A percentile compares a stretch with the other conserved stretches of the same genome.
These are phyloP conservation scores for Loris lydekkerianus DNA, from an alignment of 2,797 vertebrate species.

Conservation along the genomic window DNA sequence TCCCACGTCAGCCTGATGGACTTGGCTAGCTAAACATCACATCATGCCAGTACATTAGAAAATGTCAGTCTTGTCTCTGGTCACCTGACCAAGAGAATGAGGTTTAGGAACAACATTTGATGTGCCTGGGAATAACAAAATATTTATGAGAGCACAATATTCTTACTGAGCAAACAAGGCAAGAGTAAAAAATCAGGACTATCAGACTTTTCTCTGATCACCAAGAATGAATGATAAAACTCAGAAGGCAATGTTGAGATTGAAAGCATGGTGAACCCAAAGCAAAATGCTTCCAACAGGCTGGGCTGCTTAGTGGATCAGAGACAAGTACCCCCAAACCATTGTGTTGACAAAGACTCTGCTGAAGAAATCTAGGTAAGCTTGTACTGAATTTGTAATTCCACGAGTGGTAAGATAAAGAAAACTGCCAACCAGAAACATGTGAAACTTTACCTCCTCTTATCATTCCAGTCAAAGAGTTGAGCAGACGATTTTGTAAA, in stretches of 20 bases:
- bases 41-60: slow-evolving; percentile 63
- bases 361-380: background rate
- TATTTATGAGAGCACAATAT: slow-evolving; percentile 9
- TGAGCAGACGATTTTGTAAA: background rate
- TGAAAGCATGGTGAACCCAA: background rate
- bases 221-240: background rate
- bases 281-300: background rate
- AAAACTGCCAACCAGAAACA: background rate
- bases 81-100: slow-evolving; percentile 38
- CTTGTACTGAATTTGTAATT: background rate
- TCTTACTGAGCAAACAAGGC: background rate
- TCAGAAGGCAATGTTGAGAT: background rate
- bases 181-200: background rate
- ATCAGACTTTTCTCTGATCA: background rate
- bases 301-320: background rate
- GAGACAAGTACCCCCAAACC: background rate
- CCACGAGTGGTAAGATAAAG: background rate
- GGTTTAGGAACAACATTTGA: background rate
- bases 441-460: background rate
- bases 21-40: slow-evolving; percentile 76
- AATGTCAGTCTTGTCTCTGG: slow-evolving; percentile 62
- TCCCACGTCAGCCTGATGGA: slow-evolving; percentile 57
- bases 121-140: slow-evolving; percentile 19
- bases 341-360: background rate
- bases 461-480: background rate